phyloP scores from a whole-genome alignment of 2,888 invertebrate genomes.

The Eupsilia transversa region DNA sequence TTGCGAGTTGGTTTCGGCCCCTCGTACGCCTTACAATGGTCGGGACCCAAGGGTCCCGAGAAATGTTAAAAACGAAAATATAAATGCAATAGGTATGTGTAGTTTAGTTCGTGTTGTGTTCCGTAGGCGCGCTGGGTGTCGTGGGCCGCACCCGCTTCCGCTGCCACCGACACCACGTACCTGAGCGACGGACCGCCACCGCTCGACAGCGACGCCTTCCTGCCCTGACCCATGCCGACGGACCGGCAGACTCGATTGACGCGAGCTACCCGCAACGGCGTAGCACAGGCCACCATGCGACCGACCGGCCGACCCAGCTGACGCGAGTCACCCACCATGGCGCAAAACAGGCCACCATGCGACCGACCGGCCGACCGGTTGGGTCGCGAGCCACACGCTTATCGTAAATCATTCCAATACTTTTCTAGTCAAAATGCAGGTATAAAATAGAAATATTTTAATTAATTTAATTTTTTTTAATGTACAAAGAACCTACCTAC shows the following conservation, averaged over 20 bases:
- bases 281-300: not conserved
- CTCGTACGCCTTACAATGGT: too few relatives aligned
- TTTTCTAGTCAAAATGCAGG: constrained; percentile 67
- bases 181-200: constrained; percentile 78
- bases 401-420: constrained; percentile 62
- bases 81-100: not conserved
- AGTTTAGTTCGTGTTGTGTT: not conserved
- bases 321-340: not conserved
- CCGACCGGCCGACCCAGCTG: not conserved
- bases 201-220: constrained; percentile 74
- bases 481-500: constrained; percentile 25
- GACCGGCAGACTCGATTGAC: not conserved
- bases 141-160: constrained; percentile 80
- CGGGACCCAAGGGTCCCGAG: too few relatives aligned
- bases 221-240: constrained; percentile 38
- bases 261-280: not conserved
- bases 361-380: not conserved
- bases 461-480: constrained; percentile 26
- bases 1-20: too few relatives aligned
- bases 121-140: constrained; percentile 81
- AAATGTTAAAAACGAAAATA: too few relatives aligned
- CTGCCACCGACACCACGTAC: constrained; percentile 80
- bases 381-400: not conserved
- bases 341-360: not conserved
- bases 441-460: constrained; percentile 26